phyloP scores from a whole-genome alignment of 2,888 invertebrate genomes.

The Tupiocoris notatus region DNA sequence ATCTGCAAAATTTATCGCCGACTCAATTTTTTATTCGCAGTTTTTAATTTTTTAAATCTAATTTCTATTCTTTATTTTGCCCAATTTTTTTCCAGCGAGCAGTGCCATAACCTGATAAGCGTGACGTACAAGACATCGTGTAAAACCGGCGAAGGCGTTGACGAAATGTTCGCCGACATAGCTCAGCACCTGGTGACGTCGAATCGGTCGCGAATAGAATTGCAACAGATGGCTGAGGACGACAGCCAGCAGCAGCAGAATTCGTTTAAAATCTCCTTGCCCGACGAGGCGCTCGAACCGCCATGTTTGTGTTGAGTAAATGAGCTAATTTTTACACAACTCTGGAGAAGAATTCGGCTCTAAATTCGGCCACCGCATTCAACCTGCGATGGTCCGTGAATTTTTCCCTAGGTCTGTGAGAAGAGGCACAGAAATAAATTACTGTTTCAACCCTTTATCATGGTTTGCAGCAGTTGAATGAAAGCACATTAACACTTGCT shows the following conservation, averaged over 20 bases:
- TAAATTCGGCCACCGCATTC: too few species aligned
- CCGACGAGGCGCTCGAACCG: conserved; percentile 51
- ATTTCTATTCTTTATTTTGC: too few species aligned
- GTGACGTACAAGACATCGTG: conserved; percentile 88
- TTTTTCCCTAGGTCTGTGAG: too few species aligned
- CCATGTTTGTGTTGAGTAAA: conserved; percentile 51
- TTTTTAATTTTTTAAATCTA: too few species aligned
- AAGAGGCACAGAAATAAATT: too few species aligned
- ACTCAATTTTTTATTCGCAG: too few species aligned
- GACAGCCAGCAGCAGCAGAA: conserved; percentile 25
- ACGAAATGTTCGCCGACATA: conserved; percentile 88
- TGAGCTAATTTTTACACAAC: neutral
- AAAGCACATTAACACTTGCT: too few species aligned
- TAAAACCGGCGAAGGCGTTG: conserved; percentile 79
- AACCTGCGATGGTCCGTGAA: too few species aligned
- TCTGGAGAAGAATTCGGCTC: too few species aligned
- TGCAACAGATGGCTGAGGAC: conserved; percentile 72
- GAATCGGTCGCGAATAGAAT: conserved; percentile 77
- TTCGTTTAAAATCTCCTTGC: conserved; percentile 52
- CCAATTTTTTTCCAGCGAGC: conserved; percentile 68
- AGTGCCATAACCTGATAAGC: conserved; percentile 86
- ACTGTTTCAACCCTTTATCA: too few species aligned
- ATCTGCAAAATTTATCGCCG: too few species aligned
- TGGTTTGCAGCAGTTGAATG: too few species aligned
- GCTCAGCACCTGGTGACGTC: conserved; percentile 75